A percentile compares a stretch with the other conserved stretches of the same genome.
phyloP scores from a whole-genome alignment of 2,888 invertebrate genomes.

The Steinernema carpocapsae region DNA sequence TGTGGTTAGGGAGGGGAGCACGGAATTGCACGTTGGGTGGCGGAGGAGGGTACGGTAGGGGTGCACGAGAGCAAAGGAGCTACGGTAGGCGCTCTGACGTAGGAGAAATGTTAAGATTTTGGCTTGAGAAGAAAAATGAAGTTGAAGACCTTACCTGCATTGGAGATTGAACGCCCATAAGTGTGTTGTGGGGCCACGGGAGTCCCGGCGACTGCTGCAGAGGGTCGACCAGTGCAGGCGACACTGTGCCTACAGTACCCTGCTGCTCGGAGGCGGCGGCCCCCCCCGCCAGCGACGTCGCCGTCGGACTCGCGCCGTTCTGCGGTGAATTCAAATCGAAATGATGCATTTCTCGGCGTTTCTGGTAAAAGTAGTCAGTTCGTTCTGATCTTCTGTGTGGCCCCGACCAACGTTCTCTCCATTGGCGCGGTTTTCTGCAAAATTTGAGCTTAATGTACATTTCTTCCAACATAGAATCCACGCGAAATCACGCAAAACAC shows the following conservation, averaged over 20 bases:
- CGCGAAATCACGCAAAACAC: conserved; percentile 4
- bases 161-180: conserved; percentile 16
- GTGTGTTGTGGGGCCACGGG: conserved; percentile 33
- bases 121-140: too few species aligned
- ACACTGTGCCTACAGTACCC: not conserved
- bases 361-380: conserved; percentile 11
- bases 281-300: conserved; percentile 18
- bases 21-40: too few species aligned
- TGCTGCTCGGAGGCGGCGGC: conserved; percentile 9
- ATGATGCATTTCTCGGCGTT: conserved; percentile 15
- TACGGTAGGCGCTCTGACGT: too few species aligned
- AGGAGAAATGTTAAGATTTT: too few species aligned
- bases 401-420: conserved; percentile 31
- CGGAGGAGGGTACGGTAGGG: too few species aligned
- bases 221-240: not conserved
- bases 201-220: not conserved
- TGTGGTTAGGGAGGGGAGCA: too few species aligned
- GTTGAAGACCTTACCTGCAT: not conserved
- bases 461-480: not conserved
- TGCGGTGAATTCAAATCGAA: conserved; percentile 3
- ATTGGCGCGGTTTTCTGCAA: conserved; percentile 34
- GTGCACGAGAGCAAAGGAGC: too few species aligned
- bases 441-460: not conserved
- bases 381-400: conserved; percentile 15
- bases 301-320: conserved; percentile 12